Percentiles rank a stretch among this genome's conserved stretches.
phyloP scores from a whole-genome alignment of 2,888 invertebrate species.

The Eupithecia abbreviata region DNA sequence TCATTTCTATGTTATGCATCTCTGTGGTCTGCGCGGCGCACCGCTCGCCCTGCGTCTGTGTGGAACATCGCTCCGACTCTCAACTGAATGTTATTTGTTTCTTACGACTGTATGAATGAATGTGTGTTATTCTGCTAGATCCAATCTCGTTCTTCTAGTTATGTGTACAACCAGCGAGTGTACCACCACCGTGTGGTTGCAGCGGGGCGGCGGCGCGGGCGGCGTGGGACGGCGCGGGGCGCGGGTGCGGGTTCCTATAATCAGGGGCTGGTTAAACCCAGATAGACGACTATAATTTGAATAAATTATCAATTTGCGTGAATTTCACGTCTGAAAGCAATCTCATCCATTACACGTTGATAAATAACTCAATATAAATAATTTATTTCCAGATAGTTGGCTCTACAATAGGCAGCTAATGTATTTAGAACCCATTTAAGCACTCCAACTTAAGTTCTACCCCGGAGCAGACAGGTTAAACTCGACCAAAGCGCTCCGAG shows the following conservation, averaged over 20 bases:
- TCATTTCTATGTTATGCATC: slow-evolving; percentile 12
- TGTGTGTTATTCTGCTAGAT: background rate
- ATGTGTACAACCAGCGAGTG: background rate
- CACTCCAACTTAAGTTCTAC: slow-evolving; percentile 42
- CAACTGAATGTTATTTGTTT: slow-evolving; percentile 44
- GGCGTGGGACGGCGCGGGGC: too few species aligned
- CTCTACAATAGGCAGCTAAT: slow-evolving; percentile 50
- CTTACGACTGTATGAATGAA: slow-evolving; percentile 37
- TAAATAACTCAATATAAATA: slow-evolving; percentile 47
- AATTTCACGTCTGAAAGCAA: slow-evolving; percentile 30
- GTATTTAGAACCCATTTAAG: slow-evolving; percentile 59
- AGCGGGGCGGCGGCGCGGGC: background rate
- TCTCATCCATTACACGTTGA: slow-evolving; percentile 40
- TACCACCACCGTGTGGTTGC: background rate
- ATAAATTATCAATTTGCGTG: slow-evolving; percentile 31
- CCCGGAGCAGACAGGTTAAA: slow-evolving; percentile 16
- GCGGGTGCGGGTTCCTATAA: background rate
- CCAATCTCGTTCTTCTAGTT: background rate
- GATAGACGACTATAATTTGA: slow-evolving; percentile 24
- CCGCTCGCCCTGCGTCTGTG: slow-evolving; percentile 22
- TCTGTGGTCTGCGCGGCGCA: background rate
- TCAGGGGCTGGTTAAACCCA: slow-evolving; percentile 15
- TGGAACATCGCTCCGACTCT: slow-evolving; percentile 37
- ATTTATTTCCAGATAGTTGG: slow-evolving; percentile 52
- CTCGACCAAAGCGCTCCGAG: slow-evolving; percentile 26